Conservation (phyloP, 2,888 invertebrate genomes). For the Blastobasis adustella region DNA sequence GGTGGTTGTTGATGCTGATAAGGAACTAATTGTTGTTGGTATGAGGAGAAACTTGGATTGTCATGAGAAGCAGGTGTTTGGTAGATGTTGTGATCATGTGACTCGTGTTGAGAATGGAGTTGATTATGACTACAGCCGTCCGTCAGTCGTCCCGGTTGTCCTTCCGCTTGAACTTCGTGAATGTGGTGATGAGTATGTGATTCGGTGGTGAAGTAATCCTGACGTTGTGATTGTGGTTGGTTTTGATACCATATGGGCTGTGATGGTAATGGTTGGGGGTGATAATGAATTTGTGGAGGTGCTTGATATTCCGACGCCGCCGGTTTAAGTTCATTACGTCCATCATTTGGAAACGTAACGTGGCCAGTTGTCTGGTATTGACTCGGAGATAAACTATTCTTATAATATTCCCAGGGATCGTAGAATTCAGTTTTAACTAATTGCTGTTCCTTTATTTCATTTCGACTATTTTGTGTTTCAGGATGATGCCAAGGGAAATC, state of each 20-base stretch:
- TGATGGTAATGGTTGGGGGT: too few relatives aligned
- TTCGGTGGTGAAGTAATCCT: conserved; percentile 48
- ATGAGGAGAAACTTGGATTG: conserved; percentile 13
- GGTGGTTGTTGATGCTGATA: background rate
- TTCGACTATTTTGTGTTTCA: conserved; percentile 33
- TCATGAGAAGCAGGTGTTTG: too few relatives aligned
- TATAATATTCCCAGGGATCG: conserved; percentile 87
- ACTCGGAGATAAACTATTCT: conserved; percentile 48
- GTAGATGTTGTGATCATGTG: too few relatives aligned
- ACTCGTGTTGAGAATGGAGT: too few relatives aligned
- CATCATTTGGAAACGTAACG: too few relatives aligned
- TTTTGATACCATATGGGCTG: too few relatives aligned
- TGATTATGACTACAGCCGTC: conserved; percentile 26
- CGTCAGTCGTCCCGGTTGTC: conserved; percentile 43
- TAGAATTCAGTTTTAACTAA: conserved; percentile 44
- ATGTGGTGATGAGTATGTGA: conserved; percentile 16
- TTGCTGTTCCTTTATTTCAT: conserved; percentile 23
- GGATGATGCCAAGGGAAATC: conserved; percentile 68
- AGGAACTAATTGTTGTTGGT: conserved; percentile 33
- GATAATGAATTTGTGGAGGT: too few relatives aligned
- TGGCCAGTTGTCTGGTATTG: background rate
- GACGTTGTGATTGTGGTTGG: too few relatives aligned
- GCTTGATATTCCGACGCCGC: too few relatives aligned
- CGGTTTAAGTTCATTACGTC: too few relatives aligned
- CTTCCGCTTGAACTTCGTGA: conserved; percentile 12